A percentile compares a stretch with the other conserved stretches of the same genome.
phyloP scores from a whole-genome alignment of 2,797 vertebrate species.

The Sebastes nivosus region DNA sequence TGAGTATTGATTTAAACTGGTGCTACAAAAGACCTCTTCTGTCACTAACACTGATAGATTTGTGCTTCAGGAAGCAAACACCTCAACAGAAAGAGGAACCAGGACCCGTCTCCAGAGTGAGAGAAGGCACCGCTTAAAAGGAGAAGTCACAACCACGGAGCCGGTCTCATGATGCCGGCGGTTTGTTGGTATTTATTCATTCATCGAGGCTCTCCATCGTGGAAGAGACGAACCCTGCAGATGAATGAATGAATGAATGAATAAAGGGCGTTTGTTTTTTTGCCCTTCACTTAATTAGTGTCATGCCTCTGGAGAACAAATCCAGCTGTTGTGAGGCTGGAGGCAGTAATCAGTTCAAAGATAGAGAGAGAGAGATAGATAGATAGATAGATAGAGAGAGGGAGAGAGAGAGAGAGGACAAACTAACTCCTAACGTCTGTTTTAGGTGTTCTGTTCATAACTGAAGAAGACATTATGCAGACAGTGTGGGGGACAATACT shows the following conservation, averaged over 20 bases:
- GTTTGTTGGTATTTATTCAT: neutral
- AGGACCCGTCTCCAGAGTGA: neutral
- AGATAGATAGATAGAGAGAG: no score
- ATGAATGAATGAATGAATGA: neutral
- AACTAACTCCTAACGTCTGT: no score
- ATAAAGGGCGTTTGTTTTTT: accelerated
- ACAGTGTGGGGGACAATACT: neutral
- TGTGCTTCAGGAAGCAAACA: constrained; percentile 6
- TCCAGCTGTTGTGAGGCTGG: constrained; percentile 13
- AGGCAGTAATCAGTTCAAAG: neutral
- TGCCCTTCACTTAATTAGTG: constrained; percentile 21
- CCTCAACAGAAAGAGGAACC: constrained; percentile 47
- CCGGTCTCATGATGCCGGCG: neutral
- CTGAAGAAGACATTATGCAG: neutral
- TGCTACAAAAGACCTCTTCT: neutral
- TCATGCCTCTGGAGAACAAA: constrained; percentile 44
- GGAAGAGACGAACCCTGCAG: neutral
- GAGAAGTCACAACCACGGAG: neutral
- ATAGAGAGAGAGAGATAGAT: neutral
- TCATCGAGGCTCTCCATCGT: neutral
- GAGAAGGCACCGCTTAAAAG: neutral
- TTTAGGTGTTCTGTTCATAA: no score
- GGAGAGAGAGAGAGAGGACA: no score
- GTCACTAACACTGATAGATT: neutral
- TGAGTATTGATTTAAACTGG: neutral